Conservation (phyloP, 2,113 vertebrate genomes). For the Polypterus bichir region DNA sequence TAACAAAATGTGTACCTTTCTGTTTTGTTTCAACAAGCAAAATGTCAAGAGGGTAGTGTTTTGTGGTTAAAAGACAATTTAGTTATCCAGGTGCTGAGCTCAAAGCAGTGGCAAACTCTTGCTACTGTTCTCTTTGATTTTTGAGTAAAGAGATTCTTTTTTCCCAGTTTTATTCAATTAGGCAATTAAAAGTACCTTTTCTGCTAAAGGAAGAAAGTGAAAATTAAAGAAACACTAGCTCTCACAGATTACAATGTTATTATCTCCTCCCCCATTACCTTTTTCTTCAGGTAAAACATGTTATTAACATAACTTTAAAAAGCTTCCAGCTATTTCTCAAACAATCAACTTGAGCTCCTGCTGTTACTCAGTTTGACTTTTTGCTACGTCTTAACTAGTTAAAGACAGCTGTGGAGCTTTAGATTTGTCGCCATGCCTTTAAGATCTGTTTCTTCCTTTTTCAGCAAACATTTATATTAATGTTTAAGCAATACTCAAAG, state of each 20-base stretch:
- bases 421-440: not conserved
- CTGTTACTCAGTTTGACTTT: constrained; percentile 10
- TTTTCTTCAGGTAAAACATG: constrained; percentile 8
- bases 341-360: constrained; percentile 11
- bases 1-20: constrained; percentile 8
- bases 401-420: constrained; percentile 9
- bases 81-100: constrained; percentile 21
- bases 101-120: constrained; percentile 13
- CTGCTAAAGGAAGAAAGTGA: not conserved
- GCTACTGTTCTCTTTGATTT: not conserved
- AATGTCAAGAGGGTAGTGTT: constrained; percentile 9
- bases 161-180: constrained; percentile 10
- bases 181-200: constrained; percentile 6
- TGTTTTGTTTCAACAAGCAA: constrained; percentile 23
- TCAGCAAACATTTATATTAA: no score
- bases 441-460: no score
- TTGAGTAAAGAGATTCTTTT: constrained; percentile 1
- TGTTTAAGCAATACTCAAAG: not conserved
- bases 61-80: constrained; percentile 1
- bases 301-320: constrained; percentile 24
- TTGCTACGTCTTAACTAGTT: constrained; percentile 11
- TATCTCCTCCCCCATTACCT: constrained; percentile 3
- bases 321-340: constrained; percentile 20
- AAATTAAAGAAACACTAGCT: not conserved
- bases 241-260: constrained; percentile 9